Evolutionary conservation across 2,113 vertebrate genomes (phyloP).

Genomic region (Prietella phreatophila): DNA sequence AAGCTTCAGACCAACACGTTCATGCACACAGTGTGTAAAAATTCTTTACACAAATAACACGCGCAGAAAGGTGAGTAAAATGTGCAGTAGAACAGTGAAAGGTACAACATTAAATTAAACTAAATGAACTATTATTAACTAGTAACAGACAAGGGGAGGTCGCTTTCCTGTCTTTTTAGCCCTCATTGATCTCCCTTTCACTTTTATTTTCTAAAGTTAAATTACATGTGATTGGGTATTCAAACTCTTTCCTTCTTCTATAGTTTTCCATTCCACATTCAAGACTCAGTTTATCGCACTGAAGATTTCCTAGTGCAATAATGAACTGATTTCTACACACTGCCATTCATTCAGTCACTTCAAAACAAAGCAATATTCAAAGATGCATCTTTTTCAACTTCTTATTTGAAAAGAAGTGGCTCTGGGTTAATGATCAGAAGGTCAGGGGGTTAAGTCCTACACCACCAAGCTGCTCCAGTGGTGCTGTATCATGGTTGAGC

Average conservation of each 20-base stretch:
- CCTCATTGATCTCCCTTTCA: not conserved
- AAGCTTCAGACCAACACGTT: not conserved
- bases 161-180: not conserved
- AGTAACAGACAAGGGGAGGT: not conserved
- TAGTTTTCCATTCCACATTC: slow-evolving; percentile 10
- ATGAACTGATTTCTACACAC: slow-evolving; percentile 1
- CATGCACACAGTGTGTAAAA: not conserved
- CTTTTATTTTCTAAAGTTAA: not conserved
- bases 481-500: too few relatives aligned
- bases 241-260: slow-evolving; percentile 19
- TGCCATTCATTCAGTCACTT: not conserved
- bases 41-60: not conserved
- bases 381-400: not conserved
- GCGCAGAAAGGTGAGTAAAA: not conserved
- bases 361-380: not conserved
- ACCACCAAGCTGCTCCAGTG: too few relatives aligned
- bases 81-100: not conserved
- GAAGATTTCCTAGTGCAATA: not conserved
- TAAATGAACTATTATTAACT: not conserved
- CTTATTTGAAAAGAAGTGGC: not conserved
- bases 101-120: not conserved
- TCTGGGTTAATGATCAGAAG: too few relatives aligned
- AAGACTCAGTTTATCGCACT: not conserved
- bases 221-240: not conserved
- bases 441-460: too few relatives aligned